Conservation (phyloP, 1,140 invertebrate species). For the Calliphora vicina region DNA sequence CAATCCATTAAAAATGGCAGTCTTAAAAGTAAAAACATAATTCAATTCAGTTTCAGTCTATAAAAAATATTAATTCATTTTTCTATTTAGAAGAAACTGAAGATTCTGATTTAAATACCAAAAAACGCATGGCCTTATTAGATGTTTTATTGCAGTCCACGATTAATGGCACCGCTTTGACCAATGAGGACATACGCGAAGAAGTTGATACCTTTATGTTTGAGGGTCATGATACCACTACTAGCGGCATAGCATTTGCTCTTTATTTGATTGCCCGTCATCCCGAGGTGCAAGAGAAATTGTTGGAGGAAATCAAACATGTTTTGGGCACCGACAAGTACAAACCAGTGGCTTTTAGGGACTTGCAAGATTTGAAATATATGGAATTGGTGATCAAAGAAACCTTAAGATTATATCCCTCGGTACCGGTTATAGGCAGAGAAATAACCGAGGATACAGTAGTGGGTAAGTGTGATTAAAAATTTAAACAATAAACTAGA, state of each 20-base stretch:
- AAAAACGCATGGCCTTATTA: constrained; percentile 76
- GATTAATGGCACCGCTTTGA: constrained; percentile 66
- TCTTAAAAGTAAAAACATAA: constrained; percentile 8
- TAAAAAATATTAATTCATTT: background rate
- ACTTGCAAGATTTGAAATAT: constrained; percentile 52
- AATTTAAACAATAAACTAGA: background rate
- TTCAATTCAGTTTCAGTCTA: background rate
- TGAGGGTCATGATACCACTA: constrained; percentile 80
- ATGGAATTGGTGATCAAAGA: constrained; percentile 73
- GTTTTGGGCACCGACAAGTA: constrained; percentile 65
- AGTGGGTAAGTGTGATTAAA: constrained; percentile 46
- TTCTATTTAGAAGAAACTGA: background rate
- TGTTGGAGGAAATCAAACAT: constrained; percentile 69
- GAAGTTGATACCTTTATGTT: constrained; percentile 84
- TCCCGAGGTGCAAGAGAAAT: constrained; percentile 69
- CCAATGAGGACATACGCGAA: constrained; percentile 75
- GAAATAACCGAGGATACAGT: constrained; percentile 65
- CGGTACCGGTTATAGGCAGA: constrained; percentile 74
- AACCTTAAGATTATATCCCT: constrained; percentile 70
- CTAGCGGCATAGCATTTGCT: constrained; percentile 67
- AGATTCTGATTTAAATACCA: constrained; percentile 42
- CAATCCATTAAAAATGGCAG: constrained; percentile 43
- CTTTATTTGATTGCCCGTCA: constrained; percentile 67
- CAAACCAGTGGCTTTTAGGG: constrained; percentile 43
- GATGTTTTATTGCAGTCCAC: constrained; percentile 76